A percentile compares a stretch with the other conserved stretches of the same genome.
Evolutionary conservation across 2,888 invertebrate species (phyloP).

Genomic region (Pristionchus exspectatus): DNA sequence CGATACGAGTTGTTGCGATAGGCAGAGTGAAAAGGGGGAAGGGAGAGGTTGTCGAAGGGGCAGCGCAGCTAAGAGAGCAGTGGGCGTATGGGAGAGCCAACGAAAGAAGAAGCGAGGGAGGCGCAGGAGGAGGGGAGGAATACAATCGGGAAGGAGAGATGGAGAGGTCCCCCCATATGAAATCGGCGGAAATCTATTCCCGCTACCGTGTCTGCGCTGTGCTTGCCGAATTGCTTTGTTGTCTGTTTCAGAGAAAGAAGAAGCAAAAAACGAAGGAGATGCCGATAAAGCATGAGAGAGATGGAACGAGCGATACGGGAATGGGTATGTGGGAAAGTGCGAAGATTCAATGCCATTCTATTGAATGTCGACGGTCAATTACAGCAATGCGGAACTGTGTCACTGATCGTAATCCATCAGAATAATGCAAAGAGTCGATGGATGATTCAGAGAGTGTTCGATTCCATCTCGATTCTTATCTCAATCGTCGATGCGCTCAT

Average conservation of each 20-base stretch:
- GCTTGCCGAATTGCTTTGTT: slow-evolving; percentile 27
- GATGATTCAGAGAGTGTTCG: neutral
- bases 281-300: neutral
- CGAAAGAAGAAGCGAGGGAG: neutral
- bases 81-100: neutral
- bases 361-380: neutral
- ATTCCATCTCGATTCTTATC: slow-evolving; percentile 20
- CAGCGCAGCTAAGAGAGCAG: neutral
- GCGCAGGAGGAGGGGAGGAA: neutral
- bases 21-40: neutral
- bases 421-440: neutral
- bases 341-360: neutral
- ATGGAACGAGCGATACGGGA: neutral
- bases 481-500: neutral
- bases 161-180: neutral
- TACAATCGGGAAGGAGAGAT: neutral
- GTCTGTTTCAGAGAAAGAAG: neutral
- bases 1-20: neutral
- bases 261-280: neutral
- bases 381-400: too few relatives aligned
- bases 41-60: neutral
- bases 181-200: slow-evolving; percentile 21
- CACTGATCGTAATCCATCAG: too few relatives aligned
- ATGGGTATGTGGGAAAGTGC: neutral
- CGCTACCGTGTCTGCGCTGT: too few relatives aligned